phyloP scores from a whole-genome alignment of 2,888 invertebrate species.

The Pseudanteris insignis region DNA sequence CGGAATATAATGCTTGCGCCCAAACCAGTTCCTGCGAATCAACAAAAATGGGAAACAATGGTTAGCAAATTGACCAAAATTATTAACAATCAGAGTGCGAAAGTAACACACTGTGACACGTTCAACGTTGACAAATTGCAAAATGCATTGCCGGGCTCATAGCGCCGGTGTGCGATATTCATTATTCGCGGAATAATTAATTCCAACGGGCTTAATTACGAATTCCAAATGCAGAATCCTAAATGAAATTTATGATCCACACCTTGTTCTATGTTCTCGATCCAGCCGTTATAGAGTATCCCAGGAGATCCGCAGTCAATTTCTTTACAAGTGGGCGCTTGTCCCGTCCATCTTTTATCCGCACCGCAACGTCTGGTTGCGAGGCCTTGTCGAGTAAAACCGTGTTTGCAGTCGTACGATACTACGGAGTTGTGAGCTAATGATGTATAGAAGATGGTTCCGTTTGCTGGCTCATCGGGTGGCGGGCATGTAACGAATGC shows the following conservation, averaged over 20 bases:
- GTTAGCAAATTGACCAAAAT: neutral
- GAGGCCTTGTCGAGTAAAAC: conserved; percentile 90
- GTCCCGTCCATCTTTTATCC: conserved; percentile 94
- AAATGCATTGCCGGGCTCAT: too few species aligned
- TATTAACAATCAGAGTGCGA: conserved; percentile 3
- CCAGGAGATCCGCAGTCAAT: conserved; percentile 97
- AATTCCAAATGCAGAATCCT: conserved; percentile 13
- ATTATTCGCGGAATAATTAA: conserved; percentile 16
- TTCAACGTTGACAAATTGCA: conserved; percentile 3
- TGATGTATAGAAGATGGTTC: conserved; percentile 91
- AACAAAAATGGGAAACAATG: too few species aligned
- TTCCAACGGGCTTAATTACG: conserved; percentile 8
- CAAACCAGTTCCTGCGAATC: conserved; percentile 82
- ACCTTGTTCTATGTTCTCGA: conserved; percentile 83
- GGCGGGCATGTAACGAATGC: conserved; percentile 93
- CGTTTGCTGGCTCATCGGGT: conserved; percentile 91
- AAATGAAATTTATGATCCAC: conserved; percentile 28
- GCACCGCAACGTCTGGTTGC: conserved; percentile 91
- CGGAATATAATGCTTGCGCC: conserved; percentile 93
- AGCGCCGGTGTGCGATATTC: conserved; percentile 5
- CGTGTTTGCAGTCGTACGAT: conserved; percentile 94
- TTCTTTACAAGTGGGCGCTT: conserved; percentile 93
- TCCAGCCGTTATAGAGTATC: conserved; percentile 94
- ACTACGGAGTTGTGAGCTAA: conserved; percentile 95
- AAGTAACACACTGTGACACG: neutral